Evolutionary conservation across 1,140 invertebrate species (phyloP).

Genomic region (Microplitis demolitor): DNA sequence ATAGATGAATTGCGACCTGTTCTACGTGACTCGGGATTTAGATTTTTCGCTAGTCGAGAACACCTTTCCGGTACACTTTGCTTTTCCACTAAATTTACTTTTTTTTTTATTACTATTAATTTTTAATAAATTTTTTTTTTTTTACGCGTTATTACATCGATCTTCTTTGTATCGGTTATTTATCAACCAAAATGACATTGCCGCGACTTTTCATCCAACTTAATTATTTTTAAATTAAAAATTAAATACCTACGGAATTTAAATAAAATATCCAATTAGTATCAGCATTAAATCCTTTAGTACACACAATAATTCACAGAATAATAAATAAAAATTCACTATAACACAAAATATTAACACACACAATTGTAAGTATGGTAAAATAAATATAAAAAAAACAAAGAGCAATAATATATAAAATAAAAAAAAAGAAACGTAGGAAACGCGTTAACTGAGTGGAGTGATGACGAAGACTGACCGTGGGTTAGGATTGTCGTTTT

Average conservation of each 20-base stretch:
- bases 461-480: slow-evolving; percentile 46
- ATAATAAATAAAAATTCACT: too few species aligned
- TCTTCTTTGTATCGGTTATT: too few species aligned
- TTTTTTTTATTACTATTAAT: not conserved
- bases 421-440: not conserved
- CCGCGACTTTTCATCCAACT: too few species aligned
- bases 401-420: slow-evolving; percentile 1
- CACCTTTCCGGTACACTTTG: not conserved
- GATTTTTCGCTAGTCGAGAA: slow-evolving; percentile 19
- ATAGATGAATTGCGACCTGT: slow-evolving; percentile 31
- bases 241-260: too few species aligned
- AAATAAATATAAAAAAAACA: not conserved
- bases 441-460: slow-evolving; percentile 29
- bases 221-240: too few species aligned
- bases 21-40: slow-evolving; percentile 25
- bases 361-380: too few species aligned
- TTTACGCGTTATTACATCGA: not conserved
- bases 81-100: not conserved
- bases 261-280: too few species aligned
- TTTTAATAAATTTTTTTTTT: not conserved
- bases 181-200: too few species aligned
- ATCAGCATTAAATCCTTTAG: too few species aligned
- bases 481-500: slow-evolving; percentile 42
- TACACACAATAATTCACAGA: too few species aligned
- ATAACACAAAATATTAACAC: too few species aligned